These are phyloP conservation scores for Schizotus pectinicornis DNA, from an alignment of 2,888 invertebrate species.

Conservation along the genomic window DNA sequence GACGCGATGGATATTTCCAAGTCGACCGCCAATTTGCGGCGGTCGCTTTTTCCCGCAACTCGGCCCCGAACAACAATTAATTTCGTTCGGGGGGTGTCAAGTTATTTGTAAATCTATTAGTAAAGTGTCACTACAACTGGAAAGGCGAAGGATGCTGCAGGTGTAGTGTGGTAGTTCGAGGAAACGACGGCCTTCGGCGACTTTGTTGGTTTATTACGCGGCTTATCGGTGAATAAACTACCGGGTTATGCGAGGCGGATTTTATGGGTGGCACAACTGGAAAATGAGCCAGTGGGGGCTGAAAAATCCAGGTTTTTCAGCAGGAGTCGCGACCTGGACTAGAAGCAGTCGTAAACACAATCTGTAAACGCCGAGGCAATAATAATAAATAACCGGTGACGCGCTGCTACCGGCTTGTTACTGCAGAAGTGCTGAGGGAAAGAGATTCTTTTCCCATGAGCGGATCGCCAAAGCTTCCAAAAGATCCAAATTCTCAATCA, in stretches of 20 bases:
- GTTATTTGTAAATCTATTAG: slow-evolving; percentile 23
- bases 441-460: too few relatives aligned
- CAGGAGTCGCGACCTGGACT: too few relatives aligned
- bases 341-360: too few relatives aligned
- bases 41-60: slow-evolving; percentile 16
- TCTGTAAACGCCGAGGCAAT: too few relatives aligned
- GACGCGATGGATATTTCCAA: slow-evolving; percentile 12
- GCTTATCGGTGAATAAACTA: slow-evolving; percentile 17
- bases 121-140: not conserved
- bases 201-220: too few relatives aligned
- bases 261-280: slow-evolving; percentile 16
- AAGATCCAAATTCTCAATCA: too few relatives aligned
- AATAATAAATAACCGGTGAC: too few relatives aligned
- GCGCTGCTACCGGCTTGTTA: too few relatives aligned
- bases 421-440: too few relatives aligned
- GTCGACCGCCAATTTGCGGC: slow-evolving; percentile 16
- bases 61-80: slow-evolving; percentile 15
- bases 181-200: too few relatives aligned
- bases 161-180: slow-evolving; percentile 2
- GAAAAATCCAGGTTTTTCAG: too few relatives aligned
- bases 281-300: slow-evolving; percentile 16
- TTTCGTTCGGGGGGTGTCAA: slow-evolving; percentile 22
- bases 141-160: slow-evolving; percentile 3
- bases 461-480: too few relatives aligned
- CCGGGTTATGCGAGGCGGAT: slow-evolving; percentile 18